Evolutionary conservation across 2,888 invertebrate genomes (phyloP), one percentile per base, ranked within the genome.

Genomic region (Antheraea yamamai): DNA sequence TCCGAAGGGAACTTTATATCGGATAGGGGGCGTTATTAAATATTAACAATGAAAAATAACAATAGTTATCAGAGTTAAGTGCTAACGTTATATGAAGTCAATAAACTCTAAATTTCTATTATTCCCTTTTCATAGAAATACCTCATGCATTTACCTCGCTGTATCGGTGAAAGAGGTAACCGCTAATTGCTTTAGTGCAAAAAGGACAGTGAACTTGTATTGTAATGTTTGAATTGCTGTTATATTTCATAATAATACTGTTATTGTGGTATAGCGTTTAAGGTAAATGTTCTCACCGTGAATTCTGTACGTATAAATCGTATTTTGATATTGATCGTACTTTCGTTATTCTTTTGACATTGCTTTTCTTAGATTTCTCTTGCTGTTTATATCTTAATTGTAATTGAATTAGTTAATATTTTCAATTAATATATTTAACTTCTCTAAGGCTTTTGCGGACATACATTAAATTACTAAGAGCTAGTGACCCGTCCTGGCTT

Each of bases 41-140:
- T 39, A 2, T 39, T n/a, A 70, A 39, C 39, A 39, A 70, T 39
- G 70, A 70, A 70, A 70, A 70, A 70, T 26, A 70, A 70, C 70
- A 39, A 70, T 70, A 23, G 23, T n/a, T 58, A 39, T 39, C 35
- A 39, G 35, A 68, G 35, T 1, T 70, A 20, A 39, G 68, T 39
- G 68, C 68, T 4, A 70, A 70, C 1, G 35, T 30, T 70, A 35
- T 20, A 39, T 20, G 12, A 35, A 39, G 68, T 70, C 70, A 12
- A n/a, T 70, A n/a, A 70, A 20, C 70, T 39, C 70, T 4, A 14
- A 39, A 70, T 70, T 70, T 39, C 6, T 70, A 39, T 70, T 70
- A n/a, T 70, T 39, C 10, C 39, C 20, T n/a, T 70, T 68, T 20
- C 68, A 68, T 35, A 68, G 35, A 47, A 47, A 47, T 47, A 47